Conservation (phyloP, 2,888 invertebrate genomes). For the Melieria picta region DNA sequence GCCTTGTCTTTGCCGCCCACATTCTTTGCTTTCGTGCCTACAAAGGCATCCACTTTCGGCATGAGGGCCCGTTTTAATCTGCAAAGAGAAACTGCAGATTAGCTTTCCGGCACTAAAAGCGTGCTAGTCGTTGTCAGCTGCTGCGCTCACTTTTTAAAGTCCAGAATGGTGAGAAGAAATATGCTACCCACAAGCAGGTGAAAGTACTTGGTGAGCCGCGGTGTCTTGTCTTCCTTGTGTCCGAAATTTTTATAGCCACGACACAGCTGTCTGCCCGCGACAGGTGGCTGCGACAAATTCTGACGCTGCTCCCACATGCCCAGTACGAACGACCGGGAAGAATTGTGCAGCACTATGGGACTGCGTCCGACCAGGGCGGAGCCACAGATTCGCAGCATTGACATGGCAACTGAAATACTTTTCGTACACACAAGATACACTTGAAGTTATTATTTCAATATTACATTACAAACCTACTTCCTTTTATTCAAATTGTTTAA, state of each 20-base stretch:
- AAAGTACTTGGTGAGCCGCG: slow-evolving; percentile 65
- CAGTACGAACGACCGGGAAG: slow-evolving; percentile 11
- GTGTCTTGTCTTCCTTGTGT: slow-evolving; percentile 66
- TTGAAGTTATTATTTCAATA: too few species aligned
- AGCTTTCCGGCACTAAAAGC: background rate
- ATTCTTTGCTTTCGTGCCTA: slow-evolving; percentile 47
- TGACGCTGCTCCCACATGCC: slow-evolving; percentile 2
- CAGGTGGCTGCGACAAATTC: too few species aligned
- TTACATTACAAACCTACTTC: too few species aligned
- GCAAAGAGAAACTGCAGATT: slow-evolving; percentile 27
- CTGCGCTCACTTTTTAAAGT: slow-evolving; percentile 67
- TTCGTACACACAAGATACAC: too few species aligned
- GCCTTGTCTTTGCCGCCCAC: slow-evolving; percentile 51
- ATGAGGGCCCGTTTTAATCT: slow-evolving; percentile 58
- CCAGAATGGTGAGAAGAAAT: slow-evolving; percentile 61
- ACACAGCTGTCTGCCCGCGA: too few species aligned
- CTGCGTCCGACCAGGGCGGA: slow-evolving; percentile 39
- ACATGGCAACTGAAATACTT: slow-evolving; percentile 38
- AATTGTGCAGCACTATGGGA: slow-evolving; percentile 17
- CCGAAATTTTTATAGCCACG: slow-evolving; percentile 70
- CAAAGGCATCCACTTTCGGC: slow-evolving; percentile 70
- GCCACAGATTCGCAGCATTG: slow-evolving; percentile 50
- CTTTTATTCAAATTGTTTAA: too few species aligned
- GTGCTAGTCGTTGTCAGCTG: background rate
- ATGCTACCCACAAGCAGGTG: slow-evolving; percentile 62